phyloP scores from a whole-genome alignment of 2,888 invertebrate genomes.

The Microdon myrmicae region DNA sequence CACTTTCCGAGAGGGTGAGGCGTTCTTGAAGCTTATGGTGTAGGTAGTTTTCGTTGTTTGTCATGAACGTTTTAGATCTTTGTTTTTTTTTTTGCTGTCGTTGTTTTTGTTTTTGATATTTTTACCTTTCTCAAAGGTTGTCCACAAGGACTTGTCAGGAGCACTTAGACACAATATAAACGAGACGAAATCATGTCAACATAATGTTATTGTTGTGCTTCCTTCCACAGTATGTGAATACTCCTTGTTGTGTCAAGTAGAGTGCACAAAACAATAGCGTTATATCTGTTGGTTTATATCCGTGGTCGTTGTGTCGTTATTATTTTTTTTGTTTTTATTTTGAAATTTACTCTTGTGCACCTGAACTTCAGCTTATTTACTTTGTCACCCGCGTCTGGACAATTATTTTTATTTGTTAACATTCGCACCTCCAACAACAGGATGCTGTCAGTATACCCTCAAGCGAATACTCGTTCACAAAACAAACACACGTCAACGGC shows the following conservation, averaged over 20 bases:
- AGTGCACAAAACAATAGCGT: too few relatives aligned
- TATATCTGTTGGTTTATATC: too few relatives aligned
- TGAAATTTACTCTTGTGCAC: conserved; percentile 13
- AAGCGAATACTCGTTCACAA: conserved; percentile 25
- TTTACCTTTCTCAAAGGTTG: not conserved
- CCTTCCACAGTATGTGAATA: too few relatives aligned
- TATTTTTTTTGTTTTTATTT: conserved; percentile 9
- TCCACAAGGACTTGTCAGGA: conserved; percentile 16
- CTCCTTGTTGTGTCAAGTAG: too few relatives aligned
- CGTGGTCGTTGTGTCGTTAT: too few relatives aligned
- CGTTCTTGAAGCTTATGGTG: too few relatives aligned
- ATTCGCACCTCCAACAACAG: too few relatives aligned
- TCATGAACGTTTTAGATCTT: too few relatives aligned
- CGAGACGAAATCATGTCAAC: conserved; percentile 38
- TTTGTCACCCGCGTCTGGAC: conserved; percentile 41
- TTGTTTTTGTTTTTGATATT: not conserved
- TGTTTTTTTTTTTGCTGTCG: not conserved
- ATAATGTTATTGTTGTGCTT: conserved; percentile 46
- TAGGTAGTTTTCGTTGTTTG: too few relatives aligned
- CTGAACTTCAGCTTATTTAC: conserved; percentile 49
- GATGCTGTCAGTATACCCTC: conserved; percentile 25
- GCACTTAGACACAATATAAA: conserved; percentile 26
- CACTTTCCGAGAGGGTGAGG: too few relatives aligned
- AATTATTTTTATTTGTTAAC: conserved; percentile 48
- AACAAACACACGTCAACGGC: conserved; percentile 50